phyloP scores from a whole-genome alignment of 1,140 invertebrate genomes.

The Drosophila pachea region DNA sequence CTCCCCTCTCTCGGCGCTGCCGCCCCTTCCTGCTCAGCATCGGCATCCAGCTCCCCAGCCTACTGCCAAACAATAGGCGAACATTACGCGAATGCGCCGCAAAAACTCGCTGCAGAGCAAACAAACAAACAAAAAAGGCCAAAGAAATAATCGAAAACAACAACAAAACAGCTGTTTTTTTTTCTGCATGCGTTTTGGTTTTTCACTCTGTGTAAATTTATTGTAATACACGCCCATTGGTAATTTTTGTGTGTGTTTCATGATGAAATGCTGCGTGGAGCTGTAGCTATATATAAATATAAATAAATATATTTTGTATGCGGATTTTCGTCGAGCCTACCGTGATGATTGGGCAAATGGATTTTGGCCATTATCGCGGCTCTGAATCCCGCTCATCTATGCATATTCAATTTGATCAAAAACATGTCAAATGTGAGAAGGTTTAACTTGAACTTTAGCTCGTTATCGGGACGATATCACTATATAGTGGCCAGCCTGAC shows the following conservation, averaged over 20 bases:
- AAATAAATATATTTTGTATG: slow-evolving; percentile 42
- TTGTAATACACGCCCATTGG: slow-evolving; percentile 73
- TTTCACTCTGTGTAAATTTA: slow-evolving; percentile 57
- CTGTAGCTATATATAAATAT: slow-evolving; percentile 2
- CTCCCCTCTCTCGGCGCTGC: slow-evolving; percentile 23
- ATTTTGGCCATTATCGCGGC: slow-evolving; percentile 26
- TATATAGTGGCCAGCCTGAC: slow-evolving; percentile 42
- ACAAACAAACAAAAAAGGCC: slow-evolving; percentile 17
- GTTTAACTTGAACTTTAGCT: slow-evolving; percentile 58
- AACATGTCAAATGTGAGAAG: slow-evolving; percentile 43
- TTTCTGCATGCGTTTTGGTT: slow-evolving; percentile 23
- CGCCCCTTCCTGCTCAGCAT: slow-evolving; percentile 13
- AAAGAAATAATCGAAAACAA: slow-evolving; percentile 39
- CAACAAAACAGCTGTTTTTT: slow-evolving; percentile 23
- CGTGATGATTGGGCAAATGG: slow-evolving; percentile 29
- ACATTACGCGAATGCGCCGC: slow-evolving; percentile 66
- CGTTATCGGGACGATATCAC: slow-evolving; percentile 45
- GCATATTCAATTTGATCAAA: slow-evolving; percentile 49
- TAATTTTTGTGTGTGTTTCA: slow-evolving; percentile 70
- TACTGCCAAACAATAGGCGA: slow-evolving; percentile 63
- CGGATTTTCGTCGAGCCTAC: slow-evolving; percentile 58
- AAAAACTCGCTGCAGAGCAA: slow-evolving; percentile 36
- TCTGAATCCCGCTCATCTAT: slow-evolving; percentile 37
- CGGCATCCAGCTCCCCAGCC: slow-evolving; percentile 16
- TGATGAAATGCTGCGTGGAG: slow-evolving; percentile 61